Percentiles rank a stretch among this genome's conserved stretches.
Evolutionary conservation across 2,113 vertebrate species (phyloP).

Genomic region (Candoia aspera): DNA sequence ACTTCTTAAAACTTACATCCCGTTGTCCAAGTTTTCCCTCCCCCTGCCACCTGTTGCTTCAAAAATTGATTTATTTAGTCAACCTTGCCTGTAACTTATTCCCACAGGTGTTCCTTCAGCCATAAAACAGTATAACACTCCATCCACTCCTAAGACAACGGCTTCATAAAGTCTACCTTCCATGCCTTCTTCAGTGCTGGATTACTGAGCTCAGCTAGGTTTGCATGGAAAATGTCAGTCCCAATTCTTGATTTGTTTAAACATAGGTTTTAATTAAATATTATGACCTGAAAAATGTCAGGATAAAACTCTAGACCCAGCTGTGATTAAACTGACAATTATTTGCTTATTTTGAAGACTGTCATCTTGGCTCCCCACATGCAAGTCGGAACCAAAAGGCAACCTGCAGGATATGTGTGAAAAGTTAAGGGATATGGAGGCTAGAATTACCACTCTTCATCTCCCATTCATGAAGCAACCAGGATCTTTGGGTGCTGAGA

Average conservation of each 20-base stretch:
- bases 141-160: neutral
- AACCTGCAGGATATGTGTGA: neutral
- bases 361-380: neutral
- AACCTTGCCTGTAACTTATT: constrained; percentile 35
- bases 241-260: constrained; percentile 54
- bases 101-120: constrained; percentile 36
- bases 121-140: constrained; percentile 41
- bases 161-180: constrained; percentile 29
- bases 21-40: neutral
- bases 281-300: constrained; percentile 51
- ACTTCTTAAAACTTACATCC: constrained; percentile 25
- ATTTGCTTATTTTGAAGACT: constrained; percentile 35
- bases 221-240: constrained; percentile 46
- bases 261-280: constrained; percentile 60
- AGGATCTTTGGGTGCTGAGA: no score
- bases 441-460: no score
- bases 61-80: constrained; percentile 43
- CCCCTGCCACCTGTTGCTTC: neutral
- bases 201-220: constrained; percentile 41
- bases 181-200: constrained; percentile 5
- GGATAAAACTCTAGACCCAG: constrained; percentile 34
- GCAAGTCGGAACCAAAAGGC: neutral
- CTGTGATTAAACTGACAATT: constrained; percentile 46
- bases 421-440: neutral
- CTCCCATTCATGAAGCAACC: no score